These are phyloP conservation scores for Pachycephus smyrnensis DNA, from an alignment of 2,888 invertebrate genomes.

Conservation along the genomic window DNA sequence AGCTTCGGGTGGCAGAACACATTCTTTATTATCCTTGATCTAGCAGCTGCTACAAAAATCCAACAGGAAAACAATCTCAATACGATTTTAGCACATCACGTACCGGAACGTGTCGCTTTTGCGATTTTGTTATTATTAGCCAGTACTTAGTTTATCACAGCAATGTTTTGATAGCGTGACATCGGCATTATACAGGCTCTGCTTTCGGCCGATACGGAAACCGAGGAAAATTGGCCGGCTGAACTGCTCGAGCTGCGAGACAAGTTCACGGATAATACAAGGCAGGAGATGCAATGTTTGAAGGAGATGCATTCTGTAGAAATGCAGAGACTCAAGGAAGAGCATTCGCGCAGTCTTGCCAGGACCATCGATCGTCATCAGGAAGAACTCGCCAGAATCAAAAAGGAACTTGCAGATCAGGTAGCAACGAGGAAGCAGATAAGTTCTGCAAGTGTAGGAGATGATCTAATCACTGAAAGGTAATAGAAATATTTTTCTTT, in stretches of 20 bases:
- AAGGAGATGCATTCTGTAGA: slow-evolving; percentile 74
- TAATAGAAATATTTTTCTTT: slow-evolving; percentile 43
- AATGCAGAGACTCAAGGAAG: slow-evolving; percentile 66
- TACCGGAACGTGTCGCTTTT: slow-evolving; percentile 3
- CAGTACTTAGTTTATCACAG: slow-evolving; percentile 2
- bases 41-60: background rate
- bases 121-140: background rate
- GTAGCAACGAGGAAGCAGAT: background rate
- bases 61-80: background rate
- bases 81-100: background rate
- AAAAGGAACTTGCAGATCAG: slow-evolving; percentile 24
- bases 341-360: slow-evolving; percentile 40
- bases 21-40: background rate
- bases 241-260: slow-evolving; percentile 80
- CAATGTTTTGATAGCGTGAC: slow-evolving; percentile 24
- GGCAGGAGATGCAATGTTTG: slow-evolving; percentile 72
- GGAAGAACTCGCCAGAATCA: slow-evolving; percentile 45
- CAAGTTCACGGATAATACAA: slow-evolving; percentile 78
- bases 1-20: background rate
- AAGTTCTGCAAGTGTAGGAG: slow-evolving; percentile 21
- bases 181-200: slow-evolving; percentile 71
- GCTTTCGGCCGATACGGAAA: slow-evolving; percentile 76
- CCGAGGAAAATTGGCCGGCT: slow-evolving; percentile 80
- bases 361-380: slow-evolving; percentile 48
- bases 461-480: slow-evolving; percentile 72